Conservation (phyloP, 2,888 invertebrate species). For the Meta bourneti region DNA sequence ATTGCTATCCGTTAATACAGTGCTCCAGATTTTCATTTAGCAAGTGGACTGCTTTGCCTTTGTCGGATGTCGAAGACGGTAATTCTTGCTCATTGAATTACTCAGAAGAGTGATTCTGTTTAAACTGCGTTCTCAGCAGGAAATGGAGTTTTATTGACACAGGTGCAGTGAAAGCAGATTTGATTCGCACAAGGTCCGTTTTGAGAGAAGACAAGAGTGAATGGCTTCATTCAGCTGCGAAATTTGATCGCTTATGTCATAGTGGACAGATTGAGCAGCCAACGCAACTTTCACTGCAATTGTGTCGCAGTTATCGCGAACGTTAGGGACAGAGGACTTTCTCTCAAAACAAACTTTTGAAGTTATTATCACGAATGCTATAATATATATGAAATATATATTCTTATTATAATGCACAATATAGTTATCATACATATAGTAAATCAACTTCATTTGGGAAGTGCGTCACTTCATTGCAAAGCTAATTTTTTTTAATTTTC, state of each 20-base stretch:
- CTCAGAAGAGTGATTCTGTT: neutral
- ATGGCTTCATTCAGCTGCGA: neutral
- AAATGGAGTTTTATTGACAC: conserved; percentile 41
- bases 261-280: too few relatives aligned
- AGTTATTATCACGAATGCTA: too few relatives aligned
- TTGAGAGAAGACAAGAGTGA: neutral
- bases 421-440: too few relatives aligned
- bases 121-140: neutral
- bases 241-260: neutral
- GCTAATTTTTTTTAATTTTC: too few relatives aligned
- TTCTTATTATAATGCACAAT: too few relatives aligned
- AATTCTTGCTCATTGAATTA: conserved; percentile 53
- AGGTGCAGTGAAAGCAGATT: neutral
- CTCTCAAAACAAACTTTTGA: too few relatives aligned
- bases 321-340: too few relatives aligned
- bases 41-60: conserved; percentile 12
- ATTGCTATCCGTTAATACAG: conserved; percentile 40
- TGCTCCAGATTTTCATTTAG: conserved; percentile 43
- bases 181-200: neutral
- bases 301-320: too few relatives aligned
- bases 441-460: too few relatives aligned
- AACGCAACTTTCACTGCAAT: too few relatives aligned
- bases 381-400: too few relatives aligned
- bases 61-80: conserved; percentile 13
- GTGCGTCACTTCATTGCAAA: too few relatives aligned